Base-by-base conservation (phyloP, 2,888 invertebrate species). In the Melitaea athalia region DNA sequence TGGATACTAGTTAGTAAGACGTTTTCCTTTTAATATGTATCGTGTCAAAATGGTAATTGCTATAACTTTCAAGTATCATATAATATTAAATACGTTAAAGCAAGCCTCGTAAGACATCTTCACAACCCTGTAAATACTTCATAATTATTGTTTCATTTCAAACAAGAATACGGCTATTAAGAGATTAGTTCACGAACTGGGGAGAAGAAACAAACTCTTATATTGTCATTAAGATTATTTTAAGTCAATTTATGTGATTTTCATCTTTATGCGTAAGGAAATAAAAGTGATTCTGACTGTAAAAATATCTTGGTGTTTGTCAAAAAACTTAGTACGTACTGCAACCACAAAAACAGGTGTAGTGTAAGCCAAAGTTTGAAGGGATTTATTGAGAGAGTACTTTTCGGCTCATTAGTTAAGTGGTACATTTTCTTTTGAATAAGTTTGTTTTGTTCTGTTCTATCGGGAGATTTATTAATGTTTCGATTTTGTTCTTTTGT, bases 101-200 rank as follows among this genome's bases (percentile, higher is more conserved):
- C 60, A 14, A 42, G 14, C 24, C 7, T 12, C 14, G 17, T 14
- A 15, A 52, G 14, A 77, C 71, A 72, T 64, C 63, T 62, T 64
- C 14, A 60, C 59, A 69, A 57, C 69, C 61, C 63, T 59, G 38
- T 62, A 71, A 71, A 68, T 70, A 69, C 68, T 45, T 69, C 74
- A 72, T 76, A 79, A 82, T 81, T 77, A 81, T 79, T 78, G 75
- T 76, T 77, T 78, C 79, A 79, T 82, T 79, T 78, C 72, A 75
- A 74, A 65, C 76, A 74, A 74, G 74, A 75, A 80, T 82, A 80
- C 69, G 76, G 77, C 85, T 86, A 87, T 87, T 88, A 88, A 85
- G 76, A 83, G 86, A 88, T 89, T 88, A 87, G 83, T 87, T 86
- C 77, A 75, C 79, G 50, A 76, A 78, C 72, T 82, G 80, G 72